Conservation (phyloP, 1,140 invertebrate genomes). For the Thaumetopoea pityocampa region DNA sequence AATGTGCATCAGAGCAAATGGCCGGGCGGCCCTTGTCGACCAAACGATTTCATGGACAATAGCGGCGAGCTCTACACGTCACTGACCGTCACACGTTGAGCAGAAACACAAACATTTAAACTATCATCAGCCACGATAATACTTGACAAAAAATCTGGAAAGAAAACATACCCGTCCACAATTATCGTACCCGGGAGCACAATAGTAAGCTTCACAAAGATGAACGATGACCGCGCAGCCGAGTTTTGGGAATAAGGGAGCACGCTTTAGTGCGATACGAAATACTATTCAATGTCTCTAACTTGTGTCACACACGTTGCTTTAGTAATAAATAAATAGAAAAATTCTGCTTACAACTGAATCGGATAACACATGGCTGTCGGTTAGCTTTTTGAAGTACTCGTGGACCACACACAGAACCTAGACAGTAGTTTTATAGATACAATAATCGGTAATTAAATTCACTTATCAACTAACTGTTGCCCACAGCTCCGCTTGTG, state of each 20-base stretch:
- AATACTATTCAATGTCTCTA: constrained; percentile 13
- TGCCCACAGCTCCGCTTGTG: too few species aligned
- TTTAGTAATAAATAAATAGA: constrained; percentile 11
- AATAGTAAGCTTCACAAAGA: constrained; percentile 43
- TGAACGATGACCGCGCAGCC: constrained; percentile 40
- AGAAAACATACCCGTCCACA: constrained; percentile 48
- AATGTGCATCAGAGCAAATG: constrained; percentile 40
- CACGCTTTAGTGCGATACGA: constrained; percentile 12
- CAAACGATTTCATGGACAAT: constrained; percentile 44
- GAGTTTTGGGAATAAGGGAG: constrained; percentile 28
- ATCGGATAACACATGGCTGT: neutral
- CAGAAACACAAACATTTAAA: constrained; percentile 69
- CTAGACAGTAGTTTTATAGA: too few species aligned
- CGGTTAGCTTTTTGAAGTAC: constrained; percentile 19
- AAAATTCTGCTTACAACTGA: constrained; percentile 12
- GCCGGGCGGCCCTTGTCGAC: constrained; percentile 25
- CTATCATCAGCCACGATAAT: constrained; percentile 54
- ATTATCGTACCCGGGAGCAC: constrained; percentile 43
- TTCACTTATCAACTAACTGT: too few species aligned
- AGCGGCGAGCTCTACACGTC: constrained; percentile 45
- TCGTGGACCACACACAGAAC: constrained; percentile 27
- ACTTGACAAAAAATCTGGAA: constrained; percentile 20
- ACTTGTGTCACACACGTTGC: constrained; percentile 8
- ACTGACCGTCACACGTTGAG: constrained; percentile 51
- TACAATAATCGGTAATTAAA: too few species aligned